phyloP scores from a whole-genome alignment of 1,140 invertebrate species.

The Drosophila funebris region DNA sequence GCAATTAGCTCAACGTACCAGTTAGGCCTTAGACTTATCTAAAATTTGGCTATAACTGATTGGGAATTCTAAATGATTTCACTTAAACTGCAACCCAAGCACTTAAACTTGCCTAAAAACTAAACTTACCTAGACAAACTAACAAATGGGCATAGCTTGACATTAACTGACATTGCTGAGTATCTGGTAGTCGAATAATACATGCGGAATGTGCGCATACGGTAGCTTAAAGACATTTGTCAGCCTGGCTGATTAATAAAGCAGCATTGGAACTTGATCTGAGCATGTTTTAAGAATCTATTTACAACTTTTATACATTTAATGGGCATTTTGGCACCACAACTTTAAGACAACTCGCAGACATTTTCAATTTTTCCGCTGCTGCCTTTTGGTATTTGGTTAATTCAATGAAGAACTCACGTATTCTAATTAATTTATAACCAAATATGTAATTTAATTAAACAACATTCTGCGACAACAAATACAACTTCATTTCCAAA shows the following conservation, averaged over 20 bases:
- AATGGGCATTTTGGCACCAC: constrained; percentile 44
- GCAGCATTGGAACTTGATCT: constrained; percentile 29
- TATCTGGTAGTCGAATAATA: constrained; percentile 25
- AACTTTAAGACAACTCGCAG: background rate
- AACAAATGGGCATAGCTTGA: background rate
- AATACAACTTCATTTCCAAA: too few species aligned
- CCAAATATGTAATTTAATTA: constrained; percentile 45
- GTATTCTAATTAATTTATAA: constrained; percentile 41
- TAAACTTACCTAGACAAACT: background rate
- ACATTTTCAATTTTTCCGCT: constrained; percentile 33
- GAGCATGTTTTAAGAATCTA: constrained; percentile 38
- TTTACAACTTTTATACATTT: constrained; percentile 46
- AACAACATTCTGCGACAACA: constrained; percentile 6
- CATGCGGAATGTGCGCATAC: constrained; percentile 8
- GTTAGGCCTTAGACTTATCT: background rate
- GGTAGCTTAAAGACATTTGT: constrained; percentile 47
- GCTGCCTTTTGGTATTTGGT: constrained; percentile 13
- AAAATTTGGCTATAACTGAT: background rate
- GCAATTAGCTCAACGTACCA: background rate
- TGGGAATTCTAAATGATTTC: too few species aligned
- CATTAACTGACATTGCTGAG: constrained; percentile 8
- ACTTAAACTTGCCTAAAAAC: background rate
- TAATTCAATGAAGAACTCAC: constrained; percentile 8
- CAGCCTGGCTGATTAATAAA: constrained; percentile 33
- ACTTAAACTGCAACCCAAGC: background rate